Base-by-base conservation (phyloP, 2,113 vertebrate genomes). In the Pholis gunnellus region DNA sequence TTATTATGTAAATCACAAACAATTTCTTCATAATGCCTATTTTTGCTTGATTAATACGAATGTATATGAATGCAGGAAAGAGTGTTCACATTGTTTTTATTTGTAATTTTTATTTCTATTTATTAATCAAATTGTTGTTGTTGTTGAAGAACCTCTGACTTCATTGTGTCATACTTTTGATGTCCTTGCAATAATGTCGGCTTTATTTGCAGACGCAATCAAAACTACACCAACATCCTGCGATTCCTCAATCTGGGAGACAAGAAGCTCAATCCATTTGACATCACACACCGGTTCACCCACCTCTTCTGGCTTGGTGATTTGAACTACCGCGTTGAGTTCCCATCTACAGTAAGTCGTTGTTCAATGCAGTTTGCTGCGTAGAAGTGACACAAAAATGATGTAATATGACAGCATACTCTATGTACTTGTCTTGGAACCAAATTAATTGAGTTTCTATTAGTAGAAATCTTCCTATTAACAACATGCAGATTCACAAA, bases 281-380 rank as follows among this genome's bases (percentile, higher is more conserved):
- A 99, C 89, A 97, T 99, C 89, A 97, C 97, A 3, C 96, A 98
- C 89, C 97, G 95, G 36, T 99, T 99, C 88, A 99, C 97, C 11
- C 98, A 99, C 87, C 97, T 99, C 61, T 97, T 99, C 96, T 99
- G 98, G 98, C 93, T 99, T 0, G 98, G 98, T 25, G 98, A 99
- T 83, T 91, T 99, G 85, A 99, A 99, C 94, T 99, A 99, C 80
- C 96, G 98, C 0, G 91, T 99, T 89, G 97, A 99, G 1, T 91
- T 97, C 46, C 95, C 96, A 56, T 91, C 97, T 0, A 88, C 80
- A 82, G 98, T 99, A 81, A 94, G 96, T 82, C 75, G 1, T 6
- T 25, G 11, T 22, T 18, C 8, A 48, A 15, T n/a, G 31, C 48
- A 71, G 68, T 38, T 70, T 54, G 20, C 20, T 15, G 10, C 14